A percentile compares a stretch with the other conserved stretches of the same genome.
phyloP scores from a whole-genome alignment of 2,113 vertebrate genomes.

The Platichthys flesus region DNA sequence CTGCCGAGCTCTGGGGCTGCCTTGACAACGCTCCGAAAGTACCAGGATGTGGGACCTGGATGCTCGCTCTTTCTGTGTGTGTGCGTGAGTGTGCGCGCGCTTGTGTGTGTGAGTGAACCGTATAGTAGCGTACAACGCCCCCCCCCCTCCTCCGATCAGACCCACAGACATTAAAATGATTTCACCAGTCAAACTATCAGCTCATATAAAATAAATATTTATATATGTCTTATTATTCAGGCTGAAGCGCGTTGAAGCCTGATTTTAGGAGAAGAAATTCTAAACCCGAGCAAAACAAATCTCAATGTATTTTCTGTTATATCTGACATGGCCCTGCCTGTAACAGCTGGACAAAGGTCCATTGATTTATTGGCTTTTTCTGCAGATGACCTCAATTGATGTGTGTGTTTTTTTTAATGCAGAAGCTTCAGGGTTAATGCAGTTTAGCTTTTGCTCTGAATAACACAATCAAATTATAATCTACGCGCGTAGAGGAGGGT shows the following conservation, averaged over 20 bases:
- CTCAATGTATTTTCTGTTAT: not conserved
- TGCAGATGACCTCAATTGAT: constrained; percentile 32
- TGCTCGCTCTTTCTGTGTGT: constrained; percentile 5
- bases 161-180: not conserved
- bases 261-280: too few species aligned
- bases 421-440: not conserved
- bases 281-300: not conserved
- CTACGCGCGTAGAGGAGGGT: not conserved
- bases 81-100: constrained; percentile 16
- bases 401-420: not conserved
- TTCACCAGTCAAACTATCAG: not conserved
- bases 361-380: constrained; percentile 51
- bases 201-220: not conserved
- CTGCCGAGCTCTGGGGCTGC: constrained; percentile 74
- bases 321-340: not conserved
- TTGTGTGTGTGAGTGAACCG: constrained; percentile 31
- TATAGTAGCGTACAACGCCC: constrained; percentile 9
- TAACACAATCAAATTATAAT: not conserved
- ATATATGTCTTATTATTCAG: too few species aligned
- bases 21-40: constrained; percentile 82
- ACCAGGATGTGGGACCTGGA: constrained; percentile 83
- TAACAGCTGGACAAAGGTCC: constrained; percentile 35
- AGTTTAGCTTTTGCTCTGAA: not conserved
- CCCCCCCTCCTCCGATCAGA: not conserved
- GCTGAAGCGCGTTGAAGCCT: too few species aligned